Conservation (phyloP, 2,113 vertebrate species). For the Elgaria multicarinata region DNA sequence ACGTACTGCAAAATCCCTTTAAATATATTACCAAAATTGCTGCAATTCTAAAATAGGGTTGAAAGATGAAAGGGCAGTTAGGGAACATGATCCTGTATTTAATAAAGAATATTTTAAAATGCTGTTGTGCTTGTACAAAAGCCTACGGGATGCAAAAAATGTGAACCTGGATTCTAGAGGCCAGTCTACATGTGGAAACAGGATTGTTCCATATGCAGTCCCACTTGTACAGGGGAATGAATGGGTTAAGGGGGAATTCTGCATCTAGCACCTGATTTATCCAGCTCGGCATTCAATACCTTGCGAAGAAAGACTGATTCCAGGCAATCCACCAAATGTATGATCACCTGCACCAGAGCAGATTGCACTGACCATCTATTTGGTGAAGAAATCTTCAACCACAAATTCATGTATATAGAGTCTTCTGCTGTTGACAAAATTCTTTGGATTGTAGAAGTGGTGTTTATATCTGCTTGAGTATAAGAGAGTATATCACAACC, state of each 20-base stretch:
- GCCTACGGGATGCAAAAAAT: not conserved
- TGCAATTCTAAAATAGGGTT: not conserved
- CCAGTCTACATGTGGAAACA: not conserved
- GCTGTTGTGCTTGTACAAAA: not conserved
- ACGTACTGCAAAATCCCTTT: not conserved
- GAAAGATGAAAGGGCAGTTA: not conserved
- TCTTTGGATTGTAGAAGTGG: not conserved
- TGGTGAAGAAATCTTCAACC: not conserved
- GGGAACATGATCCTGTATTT: not conserved
- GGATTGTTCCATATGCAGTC: not conserved
- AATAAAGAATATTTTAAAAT: not conserved
- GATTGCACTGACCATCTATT: not conserved
- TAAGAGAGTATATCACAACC: conserved; percentile 34
- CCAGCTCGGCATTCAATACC: not conserved
- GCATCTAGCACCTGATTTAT: not conserved
- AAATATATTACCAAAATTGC: not conserved
- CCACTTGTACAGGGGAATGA: not conserved
- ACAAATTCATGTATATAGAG: conserved; percentile 30
- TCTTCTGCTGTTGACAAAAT: conserved; percentile 38
- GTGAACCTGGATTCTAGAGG: not conserved
- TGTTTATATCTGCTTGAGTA: not conserved
- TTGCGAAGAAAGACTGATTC: not conserved
- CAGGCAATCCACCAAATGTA: not conserved
- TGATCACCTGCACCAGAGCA: not conserved
- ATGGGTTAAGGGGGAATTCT: not conserved